Base-by-base conservation (phyloP, 2,797 vertebrate species). In the Alosa sapidissima region DNA sequence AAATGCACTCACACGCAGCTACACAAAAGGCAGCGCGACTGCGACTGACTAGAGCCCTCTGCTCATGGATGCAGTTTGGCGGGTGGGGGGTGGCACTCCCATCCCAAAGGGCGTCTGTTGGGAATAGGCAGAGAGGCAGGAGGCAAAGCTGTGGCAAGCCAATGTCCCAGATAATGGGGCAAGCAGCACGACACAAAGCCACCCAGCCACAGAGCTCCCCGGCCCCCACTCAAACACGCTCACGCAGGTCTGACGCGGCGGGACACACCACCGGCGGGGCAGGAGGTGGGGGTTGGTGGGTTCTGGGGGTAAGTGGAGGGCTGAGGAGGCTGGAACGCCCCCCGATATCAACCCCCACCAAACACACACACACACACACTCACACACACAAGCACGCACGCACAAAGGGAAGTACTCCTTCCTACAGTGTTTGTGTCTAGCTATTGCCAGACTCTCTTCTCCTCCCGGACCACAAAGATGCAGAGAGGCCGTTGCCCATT, bases 121-220 rank as follows among this genome's bases (percentile, higher is more conserved):
- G 90, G 90, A 90, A 91, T 52, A 92, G 92, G 89, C 90, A 88
- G 90, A 87, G 91, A 92, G 92, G 91, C 92, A 93, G 92, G 91
- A 93, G 91, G 91, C 92, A 91, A 92, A 93, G 90, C 90, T 90
- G 89, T 85, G 87, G 91, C 89, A 91, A 90, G 87, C 88, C 91
- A 60, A 88, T 87, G 91, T 91, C 89, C 90, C 91, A 90, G 90
- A 93, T 94, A 94, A 94, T 91, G 89, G 91, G 89, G 92, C 90
- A 86, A 47, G 41, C 72, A 78, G 36, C n/a, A 55, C 85, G 82
- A 48, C 82, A 81, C 86, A 87, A 78, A 91, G 90, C 91, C 91
- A 91, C 91, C 91, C 91, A 89, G 89, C 91, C 91, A 91, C 91
- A 91, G 91, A 89, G 89, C 91, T 91, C 81, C 89, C 49, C 87